Base-by-base conservation (phyloP, 2,113 vertebrate species). In the Crotalus horridus region DNA sequence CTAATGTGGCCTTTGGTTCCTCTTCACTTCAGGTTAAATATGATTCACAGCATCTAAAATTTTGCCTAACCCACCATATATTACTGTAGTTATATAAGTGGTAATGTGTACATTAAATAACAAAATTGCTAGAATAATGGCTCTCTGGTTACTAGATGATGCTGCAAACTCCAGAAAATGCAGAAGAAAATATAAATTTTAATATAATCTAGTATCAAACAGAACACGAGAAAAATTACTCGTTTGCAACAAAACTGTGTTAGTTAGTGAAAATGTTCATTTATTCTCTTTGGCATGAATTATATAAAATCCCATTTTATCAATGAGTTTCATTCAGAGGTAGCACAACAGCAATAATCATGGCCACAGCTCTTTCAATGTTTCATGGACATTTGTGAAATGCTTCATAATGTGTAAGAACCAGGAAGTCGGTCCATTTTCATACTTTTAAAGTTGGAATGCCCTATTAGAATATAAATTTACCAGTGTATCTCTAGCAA, bases 151-250 rank as follows among this genome's bases (percentile, higher is more conserved):
- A 23, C 17, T 58, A 94, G 0, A 81, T 88, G 20, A 48, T 55
- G 85, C 54, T 39, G 91, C 93, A 88, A 93, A 95, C 94, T 24
- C 58, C 24, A 88, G 58, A 29, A 74, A 55, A 39, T 85, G 43
- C 69, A 81, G 85, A 23, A 86, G 89, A 39, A 87, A 23, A 64
- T 61, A 46, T n/a, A 59, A 92, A 21, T 85, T 46, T 88, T 89
- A 23, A 64, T 55, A 46, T 53, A 59, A 92, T 51, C 13, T 81
- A 54, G 17, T 10, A 74, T 54, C 20, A 90, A 53, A 64, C 6
- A 43, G 24, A 89, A 17, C 23, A 39, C 3, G 6, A 23, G 26
- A 39, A 87, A 3, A 61, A 64, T 64, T 15, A 54, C 15, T 88
- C 54, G 29, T n/a, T 20, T 88, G 15, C 4, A 33, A 56, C 53